phyloP scores from a whole-genome alignment of 1,140 invertebrate species.

The Coboldia fuscipes region DNA sequence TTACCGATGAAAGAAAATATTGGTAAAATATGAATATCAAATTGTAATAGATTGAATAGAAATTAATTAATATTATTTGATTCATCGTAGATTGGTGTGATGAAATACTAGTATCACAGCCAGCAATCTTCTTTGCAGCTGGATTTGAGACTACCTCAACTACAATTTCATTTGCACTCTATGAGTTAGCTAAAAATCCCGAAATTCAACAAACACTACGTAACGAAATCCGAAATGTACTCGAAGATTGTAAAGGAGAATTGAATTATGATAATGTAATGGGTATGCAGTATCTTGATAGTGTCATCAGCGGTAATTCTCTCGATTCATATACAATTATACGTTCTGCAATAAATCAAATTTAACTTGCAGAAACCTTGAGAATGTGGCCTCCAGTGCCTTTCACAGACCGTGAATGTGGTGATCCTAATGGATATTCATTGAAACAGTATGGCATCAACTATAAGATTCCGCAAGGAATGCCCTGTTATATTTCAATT shows the following conservation, averaged over 20 bases:
- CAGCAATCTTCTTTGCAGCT: constrained; percentile 31
- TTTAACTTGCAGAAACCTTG: constrained; percentile 23
- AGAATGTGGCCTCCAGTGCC: constrained; percentile 33
- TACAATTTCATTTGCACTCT: constrained; percentile 26
- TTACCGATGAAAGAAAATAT: background rate
- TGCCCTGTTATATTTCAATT: constrained; percentile 15
- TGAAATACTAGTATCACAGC: constrained; percentile 25
- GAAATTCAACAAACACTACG: constrained; percentile 27
- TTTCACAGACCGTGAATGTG: constrained; percentile 25
- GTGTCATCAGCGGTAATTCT: constrained; percentile 19
- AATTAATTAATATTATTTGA: background rate
- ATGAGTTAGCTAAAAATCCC: constrained; percentile 31
- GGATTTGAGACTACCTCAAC: constrained; percentile 38
- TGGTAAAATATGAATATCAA: background rate
- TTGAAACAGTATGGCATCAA: constrained; percentile 9
- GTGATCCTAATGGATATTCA: constrained; percentile 7
- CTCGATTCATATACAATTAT: background rate
- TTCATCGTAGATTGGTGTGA: background rate
- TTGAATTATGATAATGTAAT: constrained; percentile 19
- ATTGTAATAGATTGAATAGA: background rate
- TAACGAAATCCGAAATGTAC: constrained; percentile 24
- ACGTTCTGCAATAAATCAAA: background rate
- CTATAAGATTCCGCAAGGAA: constrained; percentile 14
- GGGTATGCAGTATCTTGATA: constrained; percentile 23
- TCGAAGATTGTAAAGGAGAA: constrained; percentile 6